Evolutionary conservation across 2,888 invertebrate species (phyloP), one percentile per base, ranked within the genome.

Genomic region (Leptothorax acervorum): DNA sequence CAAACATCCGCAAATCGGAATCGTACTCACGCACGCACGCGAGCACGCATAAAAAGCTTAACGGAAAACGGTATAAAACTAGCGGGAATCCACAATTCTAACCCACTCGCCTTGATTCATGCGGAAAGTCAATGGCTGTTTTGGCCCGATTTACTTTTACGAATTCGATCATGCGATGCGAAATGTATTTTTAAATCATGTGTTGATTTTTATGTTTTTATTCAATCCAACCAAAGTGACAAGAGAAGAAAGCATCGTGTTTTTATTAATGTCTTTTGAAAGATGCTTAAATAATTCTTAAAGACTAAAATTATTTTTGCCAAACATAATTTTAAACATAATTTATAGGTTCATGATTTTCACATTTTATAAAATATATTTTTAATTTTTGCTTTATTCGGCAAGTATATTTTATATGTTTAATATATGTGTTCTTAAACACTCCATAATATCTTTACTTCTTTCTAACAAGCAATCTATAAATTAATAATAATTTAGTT

Each of bases 1-100:
- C 65, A 83, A 83, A 85, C 66, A 76, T 71, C 63, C 75, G 66
- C 57, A 79, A 84, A 65, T 79, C 79, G 70, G 71, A 79, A 79
- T 84, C 79, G 35, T 57, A 66, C 55, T 78, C 68, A 79, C 65
- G 82, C 68, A 78, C 74, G 82, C 66, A 78, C n/a, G 70, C 42
- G 70, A 55, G 45, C 70, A 74, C 75, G 76, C 76, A 81, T 65
- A 55, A 73, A 63, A 85, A 55, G 76, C 62, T 83, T 85, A 83
- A 85, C 85, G 85, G 85, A 76, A 66, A 71, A 76, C 63, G 83
- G 83, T 71, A 83, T 76, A 85, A 85, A 85, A 83, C 70, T 85
- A 85, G 85, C 85, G 85, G 85, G 83, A 85, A 83, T 71, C 18
- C 45, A 51, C 65, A 57, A 65, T 48, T 51, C 53, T 83, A 85